Evolutionary conservation across 2,888 invertebrate species (phyloP), one percentile per base, ranked within the genome.

Genomic region (Tethea ocularis): DNA sequence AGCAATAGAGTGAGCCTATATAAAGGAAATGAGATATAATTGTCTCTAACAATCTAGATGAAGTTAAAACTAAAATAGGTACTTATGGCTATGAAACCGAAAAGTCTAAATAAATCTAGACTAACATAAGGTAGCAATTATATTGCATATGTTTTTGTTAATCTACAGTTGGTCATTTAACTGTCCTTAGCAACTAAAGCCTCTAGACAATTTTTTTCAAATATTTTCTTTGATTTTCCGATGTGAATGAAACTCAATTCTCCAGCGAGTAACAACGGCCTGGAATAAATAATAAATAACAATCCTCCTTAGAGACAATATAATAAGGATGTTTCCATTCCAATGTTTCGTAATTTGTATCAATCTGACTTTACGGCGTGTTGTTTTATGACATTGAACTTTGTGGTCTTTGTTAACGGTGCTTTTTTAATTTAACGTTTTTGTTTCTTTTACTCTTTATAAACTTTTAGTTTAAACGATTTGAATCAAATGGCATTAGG

Each of bases 241-340:
- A 53, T 53, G 26, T 26, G 52, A 53, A 53, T 53, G 52, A 53
- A 53, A 17, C 17, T 10, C 29, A 10, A 46, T 46, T 20, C 17
- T 22, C 51, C 26, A n/a, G n/a, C 52, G 52, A 29, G 17, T 46
- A 46, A 46, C 46, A 20, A 52, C 8, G n/a, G 29, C 17, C 29
- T n/a, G 52, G 26, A 53, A 53, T 53, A 53, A 29, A 53, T 29
- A 53, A 17, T 29, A 29, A 53, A 53, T 29, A 53, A 53, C 29
- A 20, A 53, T 29, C 52, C 52, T 29, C 26, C 52, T 53, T 29
- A 29, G n/a, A 20, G 46, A 46, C 46, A 29, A 53, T 17, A 53
- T 53, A 26, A 53, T 29, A 53, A 26, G 17, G 20, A 46, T 46
- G 17, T 53, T 29, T 8, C 29, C 6, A 26, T 53, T 29, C 29